Conservation (phyloP, 2,113 vertebrate species). For the Lipophrys pholis region DNA sequence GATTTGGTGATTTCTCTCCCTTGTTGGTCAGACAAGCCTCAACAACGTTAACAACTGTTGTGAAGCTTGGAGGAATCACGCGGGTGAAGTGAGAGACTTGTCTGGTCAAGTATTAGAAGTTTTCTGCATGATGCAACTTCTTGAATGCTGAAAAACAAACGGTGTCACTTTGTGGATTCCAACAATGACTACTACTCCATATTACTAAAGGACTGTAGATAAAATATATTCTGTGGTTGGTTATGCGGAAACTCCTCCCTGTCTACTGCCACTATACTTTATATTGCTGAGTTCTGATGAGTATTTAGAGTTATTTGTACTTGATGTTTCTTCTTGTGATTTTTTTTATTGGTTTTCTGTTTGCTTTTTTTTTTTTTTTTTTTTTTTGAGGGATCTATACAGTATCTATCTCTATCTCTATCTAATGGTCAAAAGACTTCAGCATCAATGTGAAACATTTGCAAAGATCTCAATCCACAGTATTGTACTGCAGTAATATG, state of each 20-base stretch:
- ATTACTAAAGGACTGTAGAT: background rate
- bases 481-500: constrained; percentile 4
- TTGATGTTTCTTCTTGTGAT: too few relatives aligned
- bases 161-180: background rate
- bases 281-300: too few relatives aligned
- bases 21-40: constrained; percentile 34
- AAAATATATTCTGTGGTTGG: too few relatives aligned
- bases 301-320: too few relatives aligned
- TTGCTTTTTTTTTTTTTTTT: too few relatives aligned
- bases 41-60: constrained; percentile 23
- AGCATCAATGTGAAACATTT: background rate
- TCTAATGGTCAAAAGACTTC: background rate
- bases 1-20: constrained; percentile 1
- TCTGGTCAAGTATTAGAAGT: constrained; percentile 52
- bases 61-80: background rate
- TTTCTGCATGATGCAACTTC: constrained; percentile 39
- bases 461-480: background rate
- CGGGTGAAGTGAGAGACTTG: constrained; percentile 38
- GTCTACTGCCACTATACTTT: too few relatives aligned
- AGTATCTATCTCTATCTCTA: too few relatives aligned
- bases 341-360: too few relatives aligned
- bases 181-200: background rate
- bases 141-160: constrained; percentile 21
- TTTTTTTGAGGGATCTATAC: too few relatives aligned
- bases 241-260: too few relatives aligned